Base-by-base conservation (phyloP, 2,113 vertebrate species). In the Charina bottae region DNA sequence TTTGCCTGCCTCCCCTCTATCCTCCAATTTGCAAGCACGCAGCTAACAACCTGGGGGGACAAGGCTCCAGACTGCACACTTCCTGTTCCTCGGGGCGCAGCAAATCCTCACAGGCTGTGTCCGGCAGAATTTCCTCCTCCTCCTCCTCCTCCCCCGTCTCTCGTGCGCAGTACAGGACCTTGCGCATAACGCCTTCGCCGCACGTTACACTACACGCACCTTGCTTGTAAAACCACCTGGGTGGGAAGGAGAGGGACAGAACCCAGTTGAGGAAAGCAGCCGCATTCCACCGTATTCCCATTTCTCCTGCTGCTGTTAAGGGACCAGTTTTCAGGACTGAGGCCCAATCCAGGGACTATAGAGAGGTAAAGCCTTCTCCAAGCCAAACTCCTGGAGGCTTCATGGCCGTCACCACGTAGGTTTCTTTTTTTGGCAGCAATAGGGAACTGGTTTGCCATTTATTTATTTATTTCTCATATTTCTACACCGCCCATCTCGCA, bases 161-260 rank as follows among this genome's bases (percentile, higher is more conserved):
- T 90, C 91, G 55, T 3, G 97, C 96, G 62, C 98, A 98, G 95
- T 97, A 98, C 89, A 97, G 96, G 89, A 98, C 94, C 93, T 97
- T 97, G 87, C 91, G 97, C 24, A 94, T 97, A 21, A 98, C 93
- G 10, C 97, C 98, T 88, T 98, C 98, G n/a, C 98, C 98, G 62
- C 98, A 99, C 4, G 97, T 98, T 85, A 96, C 96, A 2, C 98
- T 98, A 96, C 98, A 98, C 6, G 96, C 96, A 2, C 97, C 98
- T 94, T 97, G 94, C 96, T 98, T 97, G 94, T 97, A 97, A 91
- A 86, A 96, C 98, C 98, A 98, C 95, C 98, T 98, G 28, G 93
- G 62, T 93, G 91, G 87, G 64, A 56, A 89, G 0, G 1, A 19
- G 72, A 42, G 33, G 17, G 17, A 12, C 5, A 33, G 21, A 90